Conservation (phyloP, 2,888 invertebrate genomes). For the Bombyx huttoni region DNA sequence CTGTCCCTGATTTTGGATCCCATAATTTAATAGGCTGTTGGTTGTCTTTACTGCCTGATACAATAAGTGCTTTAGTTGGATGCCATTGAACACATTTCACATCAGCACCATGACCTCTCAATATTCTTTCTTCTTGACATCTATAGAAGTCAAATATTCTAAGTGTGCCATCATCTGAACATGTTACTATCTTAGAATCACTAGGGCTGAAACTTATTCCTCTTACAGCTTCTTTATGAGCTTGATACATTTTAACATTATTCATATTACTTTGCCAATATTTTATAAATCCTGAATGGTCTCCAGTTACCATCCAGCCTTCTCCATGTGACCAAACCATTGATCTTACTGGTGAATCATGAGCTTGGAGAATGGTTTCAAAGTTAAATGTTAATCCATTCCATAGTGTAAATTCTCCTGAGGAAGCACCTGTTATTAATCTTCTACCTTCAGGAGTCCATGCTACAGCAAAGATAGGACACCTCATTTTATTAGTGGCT, state of each 20-base stretch:
- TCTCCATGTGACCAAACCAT: constrained; percentile 99
- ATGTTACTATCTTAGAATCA: constrained; percentile 98
- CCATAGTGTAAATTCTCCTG: constrained; percentile 99
- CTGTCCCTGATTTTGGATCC: constrained; percentile 98
- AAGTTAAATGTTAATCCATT: constrained; percentile 99
- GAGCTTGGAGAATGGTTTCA: constrained; percentile 99
- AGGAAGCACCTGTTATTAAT: constrained; percentile 97
- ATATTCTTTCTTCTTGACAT: constrained; percentile 95
- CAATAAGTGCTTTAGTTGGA: constrained; percentile 96
- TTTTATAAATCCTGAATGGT: constrained; percentile 98
- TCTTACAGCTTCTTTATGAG: constrained; percentile 99
- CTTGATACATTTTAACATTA: constrained; percentile 99
- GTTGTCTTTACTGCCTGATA: constrained; percentile 99
- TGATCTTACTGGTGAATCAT: constrained; percentile 97
- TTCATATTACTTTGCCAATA: constrained; percentile 99
- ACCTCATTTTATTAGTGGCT: constrained; percentile 99
- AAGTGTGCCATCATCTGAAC: constrained; percentile 99
- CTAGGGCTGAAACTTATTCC: constrained; percentile 99
- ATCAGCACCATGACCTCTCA: constrained; percentile 96
- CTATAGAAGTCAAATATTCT: constrained; percentile 99
- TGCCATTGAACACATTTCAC: constrained; percentile 99
- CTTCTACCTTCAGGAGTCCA: constrained; percentile 99
- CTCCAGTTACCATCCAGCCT: constrained; percentile 99
- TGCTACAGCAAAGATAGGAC: constrained; percentile 98
- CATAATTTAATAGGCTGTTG: constrained; percentile 99